Evolutionary conservation across 2,888 invertebrate species (phyloP), one percentile per base, ranked within the genome.

Genomic region (Drosophila nr. fundita): DNA sequence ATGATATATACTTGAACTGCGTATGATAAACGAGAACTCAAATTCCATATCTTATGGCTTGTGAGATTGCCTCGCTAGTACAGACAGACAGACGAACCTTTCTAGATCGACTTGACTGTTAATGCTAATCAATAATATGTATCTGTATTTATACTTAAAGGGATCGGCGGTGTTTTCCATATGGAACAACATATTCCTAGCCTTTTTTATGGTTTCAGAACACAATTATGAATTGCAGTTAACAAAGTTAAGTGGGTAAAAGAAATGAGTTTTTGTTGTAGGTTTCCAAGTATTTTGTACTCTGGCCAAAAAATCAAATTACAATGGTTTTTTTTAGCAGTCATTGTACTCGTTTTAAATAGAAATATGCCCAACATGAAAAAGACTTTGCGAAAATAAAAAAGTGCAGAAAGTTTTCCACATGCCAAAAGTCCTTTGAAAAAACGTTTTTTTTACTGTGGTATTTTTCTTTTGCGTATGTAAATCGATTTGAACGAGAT

Each of bases 191-290:
- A 45, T 13, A 45, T 13, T 4, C 2, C 2, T 24, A 24, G 1
- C 2, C 0, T 24, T 7, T 45, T 24, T 45, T 45, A 45, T 45
- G 45, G 45, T 24, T 45, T 24, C 11, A 29, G 8, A n/a, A 30
- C n/a, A 40, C 45, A 57, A 34, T 59, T 40, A 52, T 4, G 32
- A 60, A 65, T 49, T 48, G 29, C 58, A 48, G 15, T 45, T 68
- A 62, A 68, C 34, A 54, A 68, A 42, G 36, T 60, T 73, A 21
- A 15, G 21, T 36, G 36, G 29, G 21, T 10, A 27, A 60, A 21
- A 18, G 1, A 29, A 40, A 57, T 27, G 2, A 8, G 8, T 27
- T n/a, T 54, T 29, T 54, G 6, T 36, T 36, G 13, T n/a, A 5
- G 15, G 11, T 8, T 59, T 50, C 2, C 29, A 36, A 18, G 21